phyloP scores from a whole-genome alignment of 2,797 vertebrate genomes.

The Lepus oiostolus region DNA sequence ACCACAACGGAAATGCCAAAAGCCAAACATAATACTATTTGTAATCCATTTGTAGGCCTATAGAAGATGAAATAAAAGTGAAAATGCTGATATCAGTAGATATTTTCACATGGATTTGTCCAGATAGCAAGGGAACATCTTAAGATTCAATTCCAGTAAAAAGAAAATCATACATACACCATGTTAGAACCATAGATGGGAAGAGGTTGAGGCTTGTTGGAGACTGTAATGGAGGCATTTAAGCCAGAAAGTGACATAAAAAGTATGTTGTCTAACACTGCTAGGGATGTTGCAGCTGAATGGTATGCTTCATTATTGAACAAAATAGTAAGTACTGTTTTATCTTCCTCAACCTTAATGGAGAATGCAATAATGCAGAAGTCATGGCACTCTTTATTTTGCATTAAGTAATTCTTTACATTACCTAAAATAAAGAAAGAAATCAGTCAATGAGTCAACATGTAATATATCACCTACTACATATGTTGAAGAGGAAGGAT shows the following conservation, averaged over 20 bases:
- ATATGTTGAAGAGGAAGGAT: not conserved
- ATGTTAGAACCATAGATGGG: constrained; percentile 86
- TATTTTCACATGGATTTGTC: not conserved
- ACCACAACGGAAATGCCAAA: constrained; percentile 68
- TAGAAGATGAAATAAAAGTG: constrained; percentile 44
- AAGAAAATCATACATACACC: constrained; percentile 61
- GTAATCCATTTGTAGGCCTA: constrained; percentile 49
- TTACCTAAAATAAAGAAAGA: constrained; percentile 70
- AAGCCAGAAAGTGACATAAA: constrained; percentile 92
- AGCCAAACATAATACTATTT: constrained; percentile 57
- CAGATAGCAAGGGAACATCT: not conserved
- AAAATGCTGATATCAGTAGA: constrained; percentile 8
- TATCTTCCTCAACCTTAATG: constrained; percentile 50
- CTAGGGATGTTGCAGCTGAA: constrained; percentile 92
- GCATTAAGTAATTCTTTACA: constrained; percentile 21
- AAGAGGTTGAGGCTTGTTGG: constrained; percentile 95
- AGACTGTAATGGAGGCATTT: constrained; percentile 92
- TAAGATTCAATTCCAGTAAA: not conserved
- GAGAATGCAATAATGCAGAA: constrained; percentile 75
- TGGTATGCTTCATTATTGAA: constrained; percentile 98
- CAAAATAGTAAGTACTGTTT: constrained; percentile 90
- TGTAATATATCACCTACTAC: not conserved
- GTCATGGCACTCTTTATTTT: constrained; percentile 38
- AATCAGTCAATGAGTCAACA: not conserved
- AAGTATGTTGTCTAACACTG: constrained; percentile 94